phyloP scores from a whole-genome alignment of 2,797 vertebrate genomes.

The Poeciliopsis paucimaculata region DNA sequence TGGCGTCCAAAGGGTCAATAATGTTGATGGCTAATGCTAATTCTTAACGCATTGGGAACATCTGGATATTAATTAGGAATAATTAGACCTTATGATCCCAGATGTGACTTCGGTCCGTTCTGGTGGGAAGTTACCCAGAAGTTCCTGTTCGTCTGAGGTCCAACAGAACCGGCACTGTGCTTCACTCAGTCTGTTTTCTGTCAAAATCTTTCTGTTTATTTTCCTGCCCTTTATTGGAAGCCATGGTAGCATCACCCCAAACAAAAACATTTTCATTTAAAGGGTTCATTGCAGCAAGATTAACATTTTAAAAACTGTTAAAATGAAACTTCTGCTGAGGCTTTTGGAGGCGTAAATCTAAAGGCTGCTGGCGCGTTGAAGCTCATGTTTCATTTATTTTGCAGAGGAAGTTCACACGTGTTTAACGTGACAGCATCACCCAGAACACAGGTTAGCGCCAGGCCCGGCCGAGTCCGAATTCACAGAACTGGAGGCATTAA shows the following conservation, averaged over 20 bases:
- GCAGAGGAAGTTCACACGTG: background rate
- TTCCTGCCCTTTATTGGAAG: background rate
- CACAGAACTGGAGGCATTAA: background rate
- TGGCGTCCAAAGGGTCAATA: too few species aligned
- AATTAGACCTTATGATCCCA: too few species aligned
- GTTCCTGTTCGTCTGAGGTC: too few species aligned
- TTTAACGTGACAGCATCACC: background rate
- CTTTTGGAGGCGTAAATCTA: background rate
- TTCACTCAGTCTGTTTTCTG: too few species aligned
- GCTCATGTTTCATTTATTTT: background rate
- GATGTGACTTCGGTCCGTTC: too few species aligned
- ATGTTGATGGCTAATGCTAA: too few species aligned
- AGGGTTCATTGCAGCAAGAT: background rate
- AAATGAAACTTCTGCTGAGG: background rate
- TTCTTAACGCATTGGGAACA: too few species aligned
- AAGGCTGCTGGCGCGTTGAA: background rate
- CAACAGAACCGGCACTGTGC: too few species aligned
- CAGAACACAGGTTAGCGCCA: conserved; percentile 3
- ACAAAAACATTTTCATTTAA: background rate
- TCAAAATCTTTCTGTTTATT: background rate
- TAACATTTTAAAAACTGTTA: background rate
- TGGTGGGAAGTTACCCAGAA: too few species aligned
- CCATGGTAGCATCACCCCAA: background rate
- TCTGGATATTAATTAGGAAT: too few species aligned
- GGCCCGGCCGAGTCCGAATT: background rate